phyloP scores from a whole-genome alignment of 2,888 invertebrate species.

The Embidobia sp. region DNA sequence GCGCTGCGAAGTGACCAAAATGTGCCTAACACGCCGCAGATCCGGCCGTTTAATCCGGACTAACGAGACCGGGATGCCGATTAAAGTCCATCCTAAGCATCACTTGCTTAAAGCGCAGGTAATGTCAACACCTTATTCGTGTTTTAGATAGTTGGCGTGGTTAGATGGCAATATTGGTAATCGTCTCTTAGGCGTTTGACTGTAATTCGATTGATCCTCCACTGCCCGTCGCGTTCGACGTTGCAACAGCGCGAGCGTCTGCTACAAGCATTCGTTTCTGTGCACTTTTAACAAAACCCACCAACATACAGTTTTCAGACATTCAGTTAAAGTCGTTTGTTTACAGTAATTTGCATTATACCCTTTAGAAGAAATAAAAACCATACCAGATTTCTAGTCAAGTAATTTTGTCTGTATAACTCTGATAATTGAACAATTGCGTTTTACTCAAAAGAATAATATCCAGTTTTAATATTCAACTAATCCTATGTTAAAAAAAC shows the following conservation, averaged over 20 bases:
- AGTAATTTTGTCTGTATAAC: too few relatives aligned
- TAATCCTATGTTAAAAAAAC: too few relatives aligned
- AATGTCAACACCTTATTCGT: conserved; percentile 60
- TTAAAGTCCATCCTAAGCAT: conserved; percentile 53
- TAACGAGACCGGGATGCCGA: conserved; percentile 55
- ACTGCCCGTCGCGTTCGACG: background rate
- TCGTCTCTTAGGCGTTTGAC: conserved; percentile 16
- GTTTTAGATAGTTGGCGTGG: conserved; percentile 57
- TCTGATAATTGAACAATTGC: too few relatives aligned
- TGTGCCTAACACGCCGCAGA: conserved; percentile 59
- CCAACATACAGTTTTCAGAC: too few relatives aligned
- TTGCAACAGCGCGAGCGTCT: background rate
- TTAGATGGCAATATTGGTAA: conserved; percentile 40
- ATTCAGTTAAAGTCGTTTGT: too few relatives aligned
- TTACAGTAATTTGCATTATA: too few relatives aligned
- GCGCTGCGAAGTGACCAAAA: conserved; percentile 59
- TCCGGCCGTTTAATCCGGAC: conserved; percentile 59
- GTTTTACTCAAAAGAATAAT: too few relatives aligned
- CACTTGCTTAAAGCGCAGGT: conserved; percentile 55
- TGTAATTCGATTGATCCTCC: conserved; percentile 8
- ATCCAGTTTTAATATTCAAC: too few relatives aligned
- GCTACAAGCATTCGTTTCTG: background rate
- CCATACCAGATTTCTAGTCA: too few relatives aligned
- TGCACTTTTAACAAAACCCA: too few relatives aligned
- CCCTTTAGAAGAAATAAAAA: too few relatives aligned